These are phyloP conservation scores for Wasmannia auropunctata DNA, from an alignment of 1,140 invertebrate genomes.

Conservation along the genomic window DNA sequence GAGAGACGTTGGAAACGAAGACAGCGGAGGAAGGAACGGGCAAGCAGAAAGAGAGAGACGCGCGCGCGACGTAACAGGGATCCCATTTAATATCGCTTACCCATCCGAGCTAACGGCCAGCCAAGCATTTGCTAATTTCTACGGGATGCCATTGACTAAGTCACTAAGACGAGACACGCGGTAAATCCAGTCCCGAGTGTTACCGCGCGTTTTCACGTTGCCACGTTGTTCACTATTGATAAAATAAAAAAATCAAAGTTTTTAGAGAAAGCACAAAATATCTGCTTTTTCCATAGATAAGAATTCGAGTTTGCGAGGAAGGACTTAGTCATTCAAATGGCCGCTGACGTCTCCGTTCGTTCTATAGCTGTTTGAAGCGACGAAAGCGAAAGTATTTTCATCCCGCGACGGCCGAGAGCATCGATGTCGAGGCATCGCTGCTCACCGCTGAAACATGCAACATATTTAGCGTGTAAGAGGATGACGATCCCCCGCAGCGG, in stretches of 20 bases:
- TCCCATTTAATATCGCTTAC: constrained; percentile 81
- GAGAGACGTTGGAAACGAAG: constrained; percentile 64
- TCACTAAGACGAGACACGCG: constrained; percentile 39
- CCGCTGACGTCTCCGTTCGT: neutral
- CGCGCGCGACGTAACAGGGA: constrained; percentile 71
- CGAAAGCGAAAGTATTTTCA: constrained; percentile 30
- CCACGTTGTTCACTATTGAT: neutral
- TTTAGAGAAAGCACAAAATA: neutral
- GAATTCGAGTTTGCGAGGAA: neutral
- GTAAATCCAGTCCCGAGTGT: neutral
- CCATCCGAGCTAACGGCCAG: constrained; percentile 73
- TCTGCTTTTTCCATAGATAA: neutral
- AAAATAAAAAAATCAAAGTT: neutral
- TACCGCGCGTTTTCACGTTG: neutral
- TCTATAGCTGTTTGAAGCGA: neutral
- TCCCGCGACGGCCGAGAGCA: constrained; percentile 14
- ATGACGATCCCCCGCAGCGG: constrained; percentile 62
- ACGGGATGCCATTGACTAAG: constrained; percentile 74
- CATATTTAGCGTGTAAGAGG: constrained; percentile 57
- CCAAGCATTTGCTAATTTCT: constrained; percentile 81
- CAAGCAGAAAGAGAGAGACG: constrained; percentile 1
- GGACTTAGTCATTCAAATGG: neutral
- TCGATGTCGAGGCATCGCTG: neutral
- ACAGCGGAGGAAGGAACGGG: constrained; percentile 64
- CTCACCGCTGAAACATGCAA: constrained; percentile 19